Evolutionary conservation across 2,113 vertebrate genomes (phyloP), one percentile per base, ranked within the genome.

Genomic region (Elephantulus edwardii): DNA sequence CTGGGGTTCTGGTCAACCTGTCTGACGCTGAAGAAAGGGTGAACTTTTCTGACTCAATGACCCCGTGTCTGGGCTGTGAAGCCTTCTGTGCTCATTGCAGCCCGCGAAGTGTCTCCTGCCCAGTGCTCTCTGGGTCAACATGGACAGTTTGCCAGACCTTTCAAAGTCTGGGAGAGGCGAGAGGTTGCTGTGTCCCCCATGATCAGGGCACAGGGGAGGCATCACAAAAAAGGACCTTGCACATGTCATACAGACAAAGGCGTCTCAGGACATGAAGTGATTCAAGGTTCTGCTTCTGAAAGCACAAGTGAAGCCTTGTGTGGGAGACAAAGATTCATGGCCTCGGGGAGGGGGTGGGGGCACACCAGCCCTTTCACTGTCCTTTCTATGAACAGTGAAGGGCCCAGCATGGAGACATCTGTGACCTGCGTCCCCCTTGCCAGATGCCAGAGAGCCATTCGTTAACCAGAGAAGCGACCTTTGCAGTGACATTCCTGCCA

Each of bases 401-500:
- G 92, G 52, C 89, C 91, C 89, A 54, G 91, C 91, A 62, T 46
- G 89, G 83, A 93, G 93, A 93, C 95, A 88, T 90, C 42, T 83
- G 91, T 95, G 96, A 96, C 96, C 96, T 77, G 75, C 48, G 5
- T 89, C 48, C 91, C 82, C 85, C 80, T 91, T 92, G 91, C 93
- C 95, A 96, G 95, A 95, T 95, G 95, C 89, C 77, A 92, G 76
- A 88, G 35, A 42, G 94, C 89, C 75, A 92, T 93, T 89, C 84
- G 89, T 91, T 89, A 93, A 93, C 71, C 78, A 84, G 80, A 93
- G 76, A 80, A 72, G 52, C 0, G 30, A 83, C 89, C 95, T 90
- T 88, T 95, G 42, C 77, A 35, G 74, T 82, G 92, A 93, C 79
- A 89, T 85, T 42, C 80, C 72, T 13, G 40, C 89, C 84, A 82